These are phyloP conservation scores for Acomys russatus DNA, from an alignment of 2,797 vertebrate species.

Conservation along the genomic window DNA sequence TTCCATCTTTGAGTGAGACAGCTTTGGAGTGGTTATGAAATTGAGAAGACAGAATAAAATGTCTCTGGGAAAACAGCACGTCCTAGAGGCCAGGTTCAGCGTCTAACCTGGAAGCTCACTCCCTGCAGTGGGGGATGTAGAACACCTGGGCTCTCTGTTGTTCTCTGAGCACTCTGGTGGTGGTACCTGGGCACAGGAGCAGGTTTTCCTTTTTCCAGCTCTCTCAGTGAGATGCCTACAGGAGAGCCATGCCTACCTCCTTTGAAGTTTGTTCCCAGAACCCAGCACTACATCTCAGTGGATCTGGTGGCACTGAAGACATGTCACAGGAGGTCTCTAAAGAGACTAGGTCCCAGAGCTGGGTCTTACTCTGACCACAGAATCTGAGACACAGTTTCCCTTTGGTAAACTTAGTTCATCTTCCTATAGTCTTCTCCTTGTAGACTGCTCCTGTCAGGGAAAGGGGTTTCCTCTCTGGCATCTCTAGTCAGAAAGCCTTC, in stretches of 20 bases:
- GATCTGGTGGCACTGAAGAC: fast-evolving
- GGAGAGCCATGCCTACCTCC: fast-evolving
- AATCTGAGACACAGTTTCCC: too few species aligned
- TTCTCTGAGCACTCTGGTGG: neutral
- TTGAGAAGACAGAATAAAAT: neutral
- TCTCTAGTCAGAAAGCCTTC: neutral
- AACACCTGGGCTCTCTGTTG: fast-evolving
- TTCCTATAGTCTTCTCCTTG: neutral
- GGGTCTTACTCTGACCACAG: fast-evolving
- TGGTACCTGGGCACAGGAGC: neutral
- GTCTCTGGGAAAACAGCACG: fast-evolving
- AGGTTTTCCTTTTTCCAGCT: too few species aligned
- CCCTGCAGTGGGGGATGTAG: neutral
- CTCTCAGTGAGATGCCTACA: neutral
- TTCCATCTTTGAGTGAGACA: neutral
- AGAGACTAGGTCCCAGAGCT: neutral
- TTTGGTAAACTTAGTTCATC: too few species aligned
- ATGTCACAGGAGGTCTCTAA: fast-evolving
- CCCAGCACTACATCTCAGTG: fast-evolving
- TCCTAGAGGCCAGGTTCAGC: neutral
- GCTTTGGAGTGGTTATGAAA: neutral
- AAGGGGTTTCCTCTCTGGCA: neutral
- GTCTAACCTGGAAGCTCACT: neutral
- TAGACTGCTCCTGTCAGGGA: neutral
- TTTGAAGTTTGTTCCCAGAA: neutral